Percentiles rank a stretch among this genome's conserved stretches.
Evolutionary conservation across 2,797 vertebrate species (phyloP).

Genomic region (Lindbergichthys nudifrons): DNA sequence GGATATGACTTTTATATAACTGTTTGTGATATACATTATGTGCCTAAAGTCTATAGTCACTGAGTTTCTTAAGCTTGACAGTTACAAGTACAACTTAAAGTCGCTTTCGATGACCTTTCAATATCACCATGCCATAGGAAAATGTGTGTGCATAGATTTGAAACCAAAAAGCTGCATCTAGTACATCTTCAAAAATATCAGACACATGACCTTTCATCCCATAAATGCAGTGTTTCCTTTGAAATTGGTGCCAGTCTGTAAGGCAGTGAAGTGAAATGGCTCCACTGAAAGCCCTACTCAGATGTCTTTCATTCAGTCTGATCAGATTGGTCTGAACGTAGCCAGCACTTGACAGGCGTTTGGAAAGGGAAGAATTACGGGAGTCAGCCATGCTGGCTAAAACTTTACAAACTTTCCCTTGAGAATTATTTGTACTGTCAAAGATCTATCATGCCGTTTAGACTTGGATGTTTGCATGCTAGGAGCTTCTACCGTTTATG

Average conservation of each 20-base stretch:
- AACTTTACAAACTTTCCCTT: constrained; percentile 40
- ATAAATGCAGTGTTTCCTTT: constrained; percentile 49
- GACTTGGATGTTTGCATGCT: constrained; percentile 35
- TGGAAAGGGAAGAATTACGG: constrained; percentile 49
- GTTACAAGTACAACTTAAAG: constrained; percentile 17
- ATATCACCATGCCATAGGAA: constrained; percentile 8
- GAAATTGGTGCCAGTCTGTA: constrained; percentile 32
- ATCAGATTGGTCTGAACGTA: constrained; percentile 32
- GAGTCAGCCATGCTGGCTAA: constrained; percentile 33
- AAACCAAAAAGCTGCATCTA: constrained; percentile 31
- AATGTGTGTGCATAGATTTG: constrained; percentile 32
- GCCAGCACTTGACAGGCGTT: constrained; percentile 48
- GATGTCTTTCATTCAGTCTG: constrained; percentile 54
- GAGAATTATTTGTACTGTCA: constrained; percentile 38
- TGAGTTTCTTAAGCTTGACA: constrained; percentile 4
- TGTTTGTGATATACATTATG: not conserved
- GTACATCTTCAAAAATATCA: constrained; percentile 39
- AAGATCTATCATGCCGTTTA: constrained; percentile 38
- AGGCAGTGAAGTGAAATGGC: constrained; percentile 18
- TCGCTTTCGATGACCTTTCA: constrained; percentile 22
- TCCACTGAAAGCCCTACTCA: constrained; percentile 38
- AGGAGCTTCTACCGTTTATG: constrained; percentile 1
- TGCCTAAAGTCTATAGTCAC: not conserved
- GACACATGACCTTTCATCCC: constrained; percentile 27
- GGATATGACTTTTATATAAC: not conserved